A percentile compares a stretch with the other conserved stretches of the same genome.
phyloP scores from a whole-genome alignment of 2,888 invertebrate species.

The Clistopyga incitator region DNA sequence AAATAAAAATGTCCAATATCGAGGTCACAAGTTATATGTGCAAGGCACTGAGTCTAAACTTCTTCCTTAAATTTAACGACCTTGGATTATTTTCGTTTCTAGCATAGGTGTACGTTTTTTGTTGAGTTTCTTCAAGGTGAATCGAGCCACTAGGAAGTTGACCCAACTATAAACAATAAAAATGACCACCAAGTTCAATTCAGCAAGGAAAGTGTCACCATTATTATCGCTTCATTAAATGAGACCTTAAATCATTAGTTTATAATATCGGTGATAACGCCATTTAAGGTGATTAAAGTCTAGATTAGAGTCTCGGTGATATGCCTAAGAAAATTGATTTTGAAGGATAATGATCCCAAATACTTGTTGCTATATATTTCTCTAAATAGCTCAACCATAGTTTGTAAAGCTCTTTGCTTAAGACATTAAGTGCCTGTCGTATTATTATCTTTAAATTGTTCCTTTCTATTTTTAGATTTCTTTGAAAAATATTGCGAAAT shows the following conservation, averaged over 20 bases:
- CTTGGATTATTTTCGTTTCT: not conserved
- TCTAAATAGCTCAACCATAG: no score
- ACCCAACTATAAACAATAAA: not conserved
- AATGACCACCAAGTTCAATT: slow-evolving; percentile 1
- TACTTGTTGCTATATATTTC: no score
- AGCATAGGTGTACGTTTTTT: not conserved
- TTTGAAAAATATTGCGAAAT: no score
- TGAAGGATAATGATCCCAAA: no score
- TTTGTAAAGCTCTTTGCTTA: no score
- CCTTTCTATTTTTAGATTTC: no score
- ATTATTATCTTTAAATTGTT: no score
- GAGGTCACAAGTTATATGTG: not conserved
- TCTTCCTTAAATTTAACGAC: not conserved
- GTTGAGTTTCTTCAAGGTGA: not conserved
- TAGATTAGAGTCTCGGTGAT: no score
- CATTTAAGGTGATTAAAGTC: not conserved
- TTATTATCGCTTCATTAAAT: not conserved
- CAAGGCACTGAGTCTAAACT: not conserved
- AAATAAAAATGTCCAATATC: not conserved
- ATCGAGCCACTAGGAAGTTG: slow-evolving; percentile 1
- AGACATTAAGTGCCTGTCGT: no score
- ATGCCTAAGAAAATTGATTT: no score
- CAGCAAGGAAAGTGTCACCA: not conserved
- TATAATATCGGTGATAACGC: not conserved
- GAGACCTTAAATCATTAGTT: not conserved